Evolutionary conservation across 2,888 invertebrate species (phyloP).

Genomic region (Temnothorax rugatulus): DNA sequence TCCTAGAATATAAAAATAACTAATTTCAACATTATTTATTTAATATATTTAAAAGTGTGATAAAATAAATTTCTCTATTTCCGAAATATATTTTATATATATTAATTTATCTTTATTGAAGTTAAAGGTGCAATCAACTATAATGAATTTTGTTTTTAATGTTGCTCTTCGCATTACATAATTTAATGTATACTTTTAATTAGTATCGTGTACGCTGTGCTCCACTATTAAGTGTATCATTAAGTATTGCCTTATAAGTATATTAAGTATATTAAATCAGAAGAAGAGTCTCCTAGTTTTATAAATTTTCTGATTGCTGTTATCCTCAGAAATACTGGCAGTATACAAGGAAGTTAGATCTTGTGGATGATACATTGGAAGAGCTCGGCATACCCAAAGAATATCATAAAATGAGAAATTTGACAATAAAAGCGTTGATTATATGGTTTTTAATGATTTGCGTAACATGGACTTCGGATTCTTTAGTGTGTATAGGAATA

Average conservation of each 20-base stretch:
- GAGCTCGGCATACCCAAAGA: not conserved
- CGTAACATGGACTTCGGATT: not conserved
- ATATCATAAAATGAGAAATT: not conserved
- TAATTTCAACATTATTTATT: too few species aligned
- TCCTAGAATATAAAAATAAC: too few species aligned
- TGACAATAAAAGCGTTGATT: not conserved
- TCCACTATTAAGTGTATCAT: not conserved
- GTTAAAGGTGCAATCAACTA: too few species aligned
- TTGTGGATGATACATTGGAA: slow-evolving; percentile 17
- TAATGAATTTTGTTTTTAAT: too few species aligned
- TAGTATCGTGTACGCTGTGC: not conserved
- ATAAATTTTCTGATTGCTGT: not conserved
- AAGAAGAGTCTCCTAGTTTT: not conserved
- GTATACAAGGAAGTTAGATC: not conserved
- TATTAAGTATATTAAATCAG: not conserved
- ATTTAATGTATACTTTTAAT: too few species aligned
- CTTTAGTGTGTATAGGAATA: not conserved
- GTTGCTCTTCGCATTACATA: too few species aligned
- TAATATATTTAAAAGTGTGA: too few species aligned
- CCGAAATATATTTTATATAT: too few species aligned
- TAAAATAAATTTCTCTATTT: too few species aligned
- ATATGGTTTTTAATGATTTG: not conserved
- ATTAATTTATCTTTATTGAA: too few species aligned
- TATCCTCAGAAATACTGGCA: not conserved
- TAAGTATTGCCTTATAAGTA: not conserved